Evolutionary conservation across 2,797 vertebrate genomes (phyloP).

Genomic region (Propithecus deckenii): DNA sequence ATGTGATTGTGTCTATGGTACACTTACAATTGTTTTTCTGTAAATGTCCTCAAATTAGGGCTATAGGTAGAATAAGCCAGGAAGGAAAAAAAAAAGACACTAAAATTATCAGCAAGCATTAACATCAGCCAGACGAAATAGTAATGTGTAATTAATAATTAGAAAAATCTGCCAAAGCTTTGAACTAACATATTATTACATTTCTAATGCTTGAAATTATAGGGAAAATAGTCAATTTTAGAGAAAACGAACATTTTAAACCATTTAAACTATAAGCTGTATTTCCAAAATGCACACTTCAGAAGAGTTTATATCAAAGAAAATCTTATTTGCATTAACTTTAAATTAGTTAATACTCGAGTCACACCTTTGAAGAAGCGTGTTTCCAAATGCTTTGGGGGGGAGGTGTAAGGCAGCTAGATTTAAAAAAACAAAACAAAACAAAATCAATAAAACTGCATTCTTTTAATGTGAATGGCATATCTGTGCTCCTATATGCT

Average conservation of each 20-base stretch:
- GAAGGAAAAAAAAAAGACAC: background rate
- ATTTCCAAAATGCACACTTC: slow-evolving; percentile 27
- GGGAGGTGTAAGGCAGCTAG: background rate
- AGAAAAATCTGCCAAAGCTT: slow-evolving; percentile 30
- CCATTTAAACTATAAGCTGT: background rate
- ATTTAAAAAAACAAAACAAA: background rate
- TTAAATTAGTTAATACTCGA: slow-evolving; percentile 55
- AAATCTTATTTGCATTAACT: slow-evolving; percentile 7
- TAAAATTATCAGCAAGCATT: background rate
- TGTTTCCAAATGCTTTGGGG: background rate
- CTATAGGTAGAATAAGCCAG: background rate
- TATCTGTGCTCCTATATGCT: background rate
- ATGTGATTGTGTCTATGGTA: background rate
- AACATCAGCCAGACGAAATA: background rate
- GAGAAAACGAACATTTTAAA: slow-evolving; percentile 11
- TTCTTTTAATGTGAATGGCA: background rate
- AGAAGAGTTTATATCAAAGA: background rate
- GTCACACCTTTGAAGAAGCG: slow-evolving; percentile 7
- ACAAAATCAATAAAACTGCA: background rate
- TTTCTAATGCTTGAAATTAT: slow-evolving; percentile 14
- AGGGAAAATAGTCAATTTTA: slow-evolving; percentile 9
- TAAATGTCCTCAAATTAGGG: background rate
- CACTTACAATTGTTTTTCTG: background rate
- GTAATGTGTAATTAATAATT: background rate
- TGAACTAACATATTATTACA: background rate